These are phyloP conservation scores for Bugulina stolonifera DNA, from an alignment of 2,888 invertebrate species.

Conservation along the genomic window DNA sequence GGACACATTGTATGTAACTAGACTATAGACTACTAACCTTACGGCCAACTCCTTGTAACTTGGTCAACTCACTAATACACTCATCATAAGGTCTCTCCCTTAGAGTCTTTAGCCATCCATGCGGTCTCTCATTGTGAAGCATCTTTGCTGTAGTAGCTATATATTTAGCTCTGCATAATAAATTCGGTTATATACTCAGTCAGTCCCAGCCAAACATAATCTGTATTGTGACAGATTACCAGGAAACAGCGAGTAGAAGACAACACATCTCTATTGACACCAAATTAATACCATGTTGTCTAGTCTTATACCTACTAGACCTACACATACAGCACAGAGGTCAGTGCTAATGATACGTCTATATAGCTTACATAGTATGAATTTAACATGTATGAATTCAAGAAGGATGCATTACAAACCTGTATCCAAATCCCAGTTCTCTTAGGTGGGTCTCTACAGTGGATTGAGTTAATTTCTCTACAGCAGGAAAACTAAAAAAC, in stretches of 20 bases:
- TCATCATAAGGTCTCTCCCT: constrained; percentile 62
- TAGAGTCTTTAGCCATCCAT: constrained; percentile 68
- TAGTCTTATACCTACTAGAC: too few relatives aligned
- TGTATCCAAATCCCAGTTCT: constrained; percentile 60
- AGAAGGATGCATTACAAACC: too few relatives aligned
- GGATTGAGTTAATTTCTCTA: constrained; percentile 42
- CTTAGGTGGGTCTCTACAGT: constrained; percentile 69
- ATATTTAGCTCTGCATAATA: constrained; percentile 44
- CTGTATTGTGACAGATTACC: background rate
- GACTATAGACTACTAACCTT: constrained; percentile 66
- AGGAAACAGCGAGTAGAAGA: too few relatives aligned
- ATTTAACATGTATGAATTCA: too few relatives aligned
- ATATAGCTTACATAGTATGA: too few relatives aligned
- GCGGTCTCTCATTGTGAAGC: constrained; percentile 46
- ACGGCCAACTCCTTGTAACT: constrained; percentile 81
- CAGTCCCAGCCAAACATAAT: background rate
- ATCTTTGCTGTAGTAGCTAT: constrained; percentile 56
- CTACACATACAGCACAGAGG: too few relatives aligned
- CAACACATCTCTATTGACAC: too few relatives aligned
- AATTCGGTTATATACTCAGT: too few relatives aligned
- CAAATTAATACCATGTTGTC: too few relatives aligned
- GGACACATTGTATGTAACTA: background rate
- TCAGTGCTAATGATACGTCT: too few relatives aligned
- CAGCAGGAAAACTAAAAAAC: constrained; percentile 75
- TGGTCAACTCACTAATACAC: constrained; percentile 68